These are phyloP conservation scores for Geopemphigus sp. DNA, from an alignment of 1,140 invertebrate genomes.

Conservation along the genomic window DNA sequence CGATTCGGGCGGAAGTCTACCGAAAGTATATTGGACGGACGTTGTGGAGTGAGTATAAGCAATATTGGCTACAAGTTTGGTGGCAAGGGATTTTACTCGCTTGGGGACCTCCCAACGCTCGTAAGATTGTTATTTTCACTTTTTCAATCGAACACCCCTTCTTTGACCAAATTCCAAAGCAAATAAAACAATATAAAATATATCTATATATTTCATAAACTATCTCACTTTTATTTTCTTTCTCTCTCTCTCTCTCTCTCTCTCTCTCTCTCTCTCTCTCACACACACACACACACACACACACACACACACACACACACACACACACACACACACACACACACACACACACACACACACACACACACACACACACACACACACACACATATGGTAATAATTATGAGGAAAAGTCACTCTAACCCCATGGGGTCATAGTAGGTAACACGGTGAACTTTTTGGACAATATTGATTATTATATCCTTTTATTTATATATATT, in stretches of 20 bases:
- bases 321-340: not conserved
- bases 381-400: slow-evolving; percentile 10
- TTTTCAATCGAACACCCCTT: slow-evolving; percentile 39
- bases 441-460: slow-evolving; percentile 19
- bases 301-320: not conserved
- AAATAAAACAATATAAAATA: slow-evolving; percentile 44
- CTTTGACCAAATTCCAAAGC: slow-evolving; percentile 33
- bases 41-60: not conserved
- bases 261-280: too few relatives aligned
- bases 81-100: slow-evolving; percentile 30
- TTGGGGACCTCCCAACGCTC: slow-evolving; percentile 44
- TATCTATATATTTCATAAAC: not conserved
- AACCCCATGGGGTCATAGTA: slow-evolving; percentile 23
- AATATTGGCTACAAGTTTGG: slow-evolving; percentile 35
- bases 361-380: not conserved
- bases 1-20: slow-evolving; percentile 1
- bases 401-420: slow-evolving; percentile 38
- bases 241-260: too few relatives aligned
- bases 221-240: too few relatives aligned
- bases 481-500: not conserved
- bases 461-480: slow-evolving; percentile 25
- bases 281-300: too few relatives aligned
- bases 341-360: too few relatives aligned
- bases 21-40: not conserved
- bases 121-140: slow-evolving; percentile 49